Base-by-base conservation (phyloP, 2,888 invertebrate genomes). In the Drosophila limbata region DNA sequence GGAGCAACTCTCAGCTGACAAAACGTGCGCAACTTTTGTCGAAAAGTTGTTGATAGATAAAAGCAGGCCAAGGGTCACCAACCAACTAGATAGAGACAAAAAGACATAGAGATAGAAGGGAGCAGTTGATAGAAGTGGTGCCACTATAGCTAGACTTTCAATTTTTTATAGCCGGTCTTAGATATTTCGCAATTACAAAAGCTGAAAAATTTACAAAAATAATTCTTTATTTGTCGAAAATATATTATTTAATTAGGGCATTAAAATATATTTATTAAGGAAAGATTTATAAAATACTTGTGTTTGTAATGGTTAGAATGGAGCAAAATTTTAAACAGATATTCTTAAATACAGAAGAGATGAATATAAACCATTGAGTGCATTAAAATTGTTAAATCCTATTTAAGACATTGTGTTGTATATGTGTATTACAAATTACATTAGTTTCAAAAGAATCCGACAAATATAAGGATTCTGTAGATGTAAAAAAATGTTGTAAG, bases 31-130 rank as follows among this genome's bases (percentile, higher is more conserved):
- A 77, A 83, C 72, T 82, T 73, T 84, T 66, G 67, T 65, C 67
- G 45, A 73, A 78, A 76, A 78, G 77, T 77, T 81, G 84, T 81
- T 84, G 82, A 84, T 81, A 79, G 74, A 84, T 81, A 64, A 73
- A 71, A 73, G 69, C 53, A 52, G 77, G 71, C 67, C 84, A 84
- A 81, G 84, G 79, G 76, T 79, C 79, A 81, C 59, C 67, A 64
- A 61, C 59, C 57, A 61, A 25, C 28, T 44, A 45, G 13, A 42
- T 31, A 21, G 25, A 42, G 11, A 17, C 8, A 33, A 21, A 37
- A 51, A 17, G 9, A 44, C 33, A 13, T n/a, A 40, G n/a, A 17
- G 3, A 45, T 31, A 10, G 21, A 19, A 17, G 13, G 6, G 11
- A 48, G 42, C 10, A 31, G 25, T 13, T 25, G 3, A 35, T 13